Evolutionary conservation across 2,113 vertebrate species (phyloP).

Genomic region (Gadus macrocephalus): DNA sequence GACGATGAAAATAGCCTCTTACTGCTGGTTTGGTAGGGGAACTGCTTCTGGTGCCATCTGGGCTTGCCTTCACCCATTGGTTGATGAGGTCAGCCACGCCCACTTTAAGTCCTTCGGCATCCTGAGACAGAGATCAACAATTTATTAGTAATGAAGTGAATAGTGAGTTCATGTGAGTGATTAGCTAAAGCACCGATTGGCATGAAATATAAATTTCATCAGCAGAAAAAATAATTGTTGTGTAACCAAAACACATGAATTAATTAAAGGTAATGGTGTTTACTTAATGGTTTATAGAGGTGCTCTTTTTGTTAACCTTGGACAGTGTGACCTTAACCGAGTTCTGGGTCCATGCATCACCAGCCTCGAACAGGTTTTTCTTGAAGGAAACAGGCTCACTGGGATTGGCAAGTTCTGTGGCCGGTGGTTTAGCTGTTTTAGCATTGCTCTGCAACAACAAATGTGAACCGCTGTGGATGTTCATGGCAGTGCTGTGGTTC

Average conservation of each 20-base stretch:
- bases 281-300: too few relatives aligned
- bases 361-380: constrained; percentile 87
- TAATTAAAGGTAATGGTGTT: too few relatives aligned
- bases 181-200: too few relatives aligned
- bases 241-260: too few relatives aligned
- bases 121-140: constrained; percentile 48
- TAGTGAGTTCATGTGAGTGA: too few relatives aligned
- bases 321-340: constrained; percentile 49
- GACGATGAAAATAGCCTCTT: background rate
- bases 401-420: constrained; percentile 73
- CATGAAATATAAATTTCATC: too few relatives aligned
- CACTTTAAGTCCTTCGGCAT: constrained; percentile 68
- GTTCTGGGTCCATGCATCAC: constrained; percentile 77
- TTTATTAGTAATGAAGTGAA: too few relatives aligned
- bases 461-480: too few relatives aligned
- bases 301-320: constrained; percentile 74
- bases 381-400: constrained; percentile 81
- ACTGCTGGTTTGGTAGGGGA: constrained; percentile 62
- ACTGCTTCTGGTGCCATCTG: constrained; percentile 50
- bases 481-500: too few relatives aligned
- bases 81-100: constrained; percentile 71
- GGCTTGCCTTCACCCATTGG: constrained; percentile 69
- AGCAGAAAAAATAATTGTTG: too few relatives aligned
- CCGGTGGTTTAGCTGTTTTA: constrained; percentile 67
- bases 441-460: constrained; percentile 43